Evolutionary conservation across 2,113 vertebrate genomes (phyloP).

Genomic region (Octodon degus): DNA sequence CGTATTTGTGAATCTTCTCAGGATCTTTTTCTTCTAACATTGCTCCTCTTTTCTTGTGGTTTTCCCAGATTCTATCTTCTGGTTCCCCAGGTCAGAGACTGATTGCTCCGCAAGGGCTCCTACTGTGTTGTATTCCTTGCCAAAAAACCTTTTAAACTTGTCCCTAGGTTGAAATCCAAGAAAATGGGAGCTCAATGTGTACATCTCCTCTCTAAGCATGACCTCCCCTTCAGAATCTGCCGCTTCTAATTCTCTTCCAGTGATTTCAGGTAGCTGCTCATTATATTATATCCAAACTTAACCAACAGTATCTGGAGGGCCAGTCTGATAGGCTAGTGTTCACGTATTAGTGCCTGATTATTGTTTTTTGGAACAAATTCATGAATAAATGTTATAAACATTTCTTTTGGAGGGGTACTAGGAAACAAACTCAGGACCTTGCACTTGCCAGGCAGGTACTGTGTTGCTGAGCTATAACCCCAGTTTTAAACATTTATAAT

Average conservation of each 20-base stretch:
- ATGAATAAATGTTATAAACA: conserved; percentile 8
- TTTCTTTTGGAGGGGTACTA: neutral
- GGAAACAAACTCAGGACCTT: too few species aligned
- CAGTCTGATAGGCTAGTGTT: neutral
- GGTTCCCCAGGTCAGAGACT: neutral
- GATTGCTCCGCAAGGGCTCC: neutral
- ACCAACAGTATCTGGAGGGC: neutral
- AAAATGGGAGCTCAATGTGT: neutral
- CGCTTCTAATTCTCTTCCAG: neutral
- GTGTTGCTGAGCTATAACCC: too few species aligned
- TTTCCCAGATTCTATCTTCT: neutral
- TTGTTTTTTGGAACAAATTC: conserved; percentile 3
- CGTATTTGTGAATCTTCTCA: neutral
- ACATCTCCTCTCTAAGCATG: neutral
- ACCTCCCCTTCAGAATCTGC: neutral
- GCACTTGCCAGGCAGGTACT: too few species aligned
- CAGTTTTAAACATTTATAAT: neutral
- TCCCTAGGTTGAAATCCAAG: neutral
- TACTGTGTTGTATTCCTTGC: neutral
- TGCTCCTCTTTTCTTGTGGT: neutral
- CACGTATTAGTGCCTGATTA: neutral
- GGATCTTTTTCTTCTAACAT: neutral
- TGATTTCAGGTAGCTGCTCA: neutral
- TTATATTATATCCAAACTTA: neutral
- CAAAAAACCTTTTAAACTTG: neutral